Base-by-base conservation (phyloP, 2,113 vertebrate species). In the Callopanchax toddi region DNA sequence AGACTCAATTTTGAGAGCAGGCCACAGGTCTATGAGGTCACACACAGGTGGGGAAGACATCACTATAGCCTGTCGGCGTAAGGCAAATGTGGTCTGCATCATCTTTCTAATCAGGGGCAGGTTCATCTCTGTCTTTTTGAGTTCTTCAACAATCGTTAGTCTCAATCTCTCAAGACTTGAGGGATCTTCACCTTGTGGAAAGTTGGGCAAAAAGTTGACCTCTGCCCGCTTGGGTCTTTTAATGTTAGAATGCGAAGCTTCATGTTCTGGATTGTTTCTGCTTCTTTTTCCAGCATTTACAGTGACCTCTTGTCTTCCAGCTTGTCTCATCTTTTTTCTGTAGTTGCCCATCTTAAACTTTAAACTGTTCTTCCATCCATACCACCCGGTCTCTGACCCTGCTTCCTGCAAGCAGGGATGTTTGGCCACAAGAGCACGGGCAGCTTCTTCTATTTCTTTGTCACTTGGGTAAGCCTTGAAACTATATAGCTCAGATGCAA, bases 401-500 rank as follows among this genome's bases (percentile, higher is more conserved):
- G 26, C 26, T 29, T 29, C 26, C 26, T 29, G 26, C 26, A 29
- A 29, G 26, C 26, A 29, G 26, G 26, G 26, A 29, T 29, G 26
- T 29, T 29, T 29, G 26, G 26, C 26, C 26, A 29, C 49, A 54
- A 51, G 49, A 32, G 49, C 49, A 10, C 17, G 26, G 18, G 29
- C 50, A 6, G 9, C 50, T n/a, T 18, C 18, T 34, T 17, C 50
- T 18, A 53, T 34, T 17, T 53, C 50, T 34, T 34, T 53, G 18
- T 34, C 56, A 50, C 65, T 74, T 40, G 77, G 59, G 63, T 73
- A 84, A 45, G 66, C 75, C 48, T 83, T 81, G 11, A 85, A 83
- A 12, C 60, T 39, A 66, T 71, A 79, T 9, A 86, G 43, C 0
- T 58, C 51, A 57, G 64, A 22, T 51, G 67, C 58, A 25, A 77